Base-by-base conservation (phyloP, 2,888 invertebrate genomes). In the Eremobia ochroleuca region DNA sequence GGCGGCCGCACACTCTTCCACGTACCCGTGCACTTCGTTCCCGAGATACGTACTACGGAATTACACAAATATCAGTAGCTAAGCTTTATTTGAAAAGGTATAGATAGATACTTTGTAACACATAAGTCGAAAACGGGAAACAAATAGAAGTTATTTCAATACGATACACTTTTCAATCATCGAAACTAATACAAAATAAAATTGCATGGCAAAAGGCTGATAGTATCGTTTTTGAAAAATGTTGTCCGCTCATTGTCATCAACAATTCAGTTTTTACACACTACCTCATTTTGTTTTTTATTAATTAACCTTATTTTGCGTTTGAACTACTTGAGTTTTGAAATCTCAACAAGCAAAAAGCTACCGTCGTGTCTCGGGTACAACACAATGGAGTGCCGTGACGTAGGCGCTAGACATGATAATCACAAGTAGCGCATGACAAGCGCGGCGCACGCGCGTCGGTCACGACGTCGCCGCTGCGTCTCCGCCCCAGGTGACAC, bases 381-480 rank as follows among this genome's bases (percentile, higher is more conserved):
- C 55, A 75, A 85, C 73, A 89, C 90, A 93, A 91, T 91, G 76
- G 87, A 89, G 85, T 83, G 89, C 88, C 93, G 93, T 93, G 93
- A 93, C 92, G 90, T 91, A 90, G 93, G 92, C 93, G 93, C 92
- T 91, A 94, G 93, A 94, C 94, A 94, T 93, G 93, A 94, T 94
- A 95, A 95, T 96, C 93, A 93, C 93, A 94, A 95, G 95, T 95
- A 94, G 95, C 94, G 94, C 95, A 95, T 96, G 95, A 95, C 94
- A 94, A 92, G 92, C 91, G 89, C 90, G 88, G 91, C 92, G 94
- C 96, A 95, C 95, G 95, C 96, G 95, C 94, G 85, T 83, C 91
- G 89, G 94, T 95, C 96, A 96, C 96, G 96, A 96, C 91, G 83
- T 85, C 83, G 82, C 82, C 75, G 87, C 79, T 82, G 77, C 88